These are phyloP conservation scores for Sceloporus undulatus DNA, from an alignment of 2,113 vertebrate genomes.

Conservation along the genomic window DNA sequence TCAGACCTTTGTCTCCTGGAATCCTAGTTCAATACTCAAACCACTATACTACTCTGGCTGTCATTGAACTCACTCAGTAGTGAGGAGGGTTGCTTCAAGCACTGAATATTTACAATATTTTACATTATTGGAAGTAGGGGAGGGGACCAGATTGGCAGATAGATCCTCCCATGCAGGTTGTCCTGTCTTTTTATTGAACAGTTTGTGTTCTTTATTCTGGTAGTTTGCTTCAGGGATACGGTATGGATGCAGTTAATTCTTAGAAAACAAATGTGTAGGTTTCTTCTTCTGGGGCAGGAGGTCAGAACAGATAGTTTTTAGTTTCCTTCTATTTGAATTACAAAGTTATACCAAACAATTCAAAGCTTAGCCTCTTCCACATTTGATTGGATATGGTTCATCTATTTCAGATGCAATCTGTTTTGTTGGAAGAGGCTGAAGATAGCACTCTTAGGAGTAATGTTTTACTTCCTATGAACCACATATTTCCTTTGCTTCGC, in stretches of 20 bases:
- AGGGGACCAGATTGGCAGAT: background rate
- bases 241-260: background rate
- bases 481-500: constrained; percentile 63
- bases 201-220: background rate
- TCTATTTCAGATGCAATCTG: background rate
- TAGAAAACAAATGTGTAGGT: background rate
- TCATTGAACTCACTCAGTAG: background rate
- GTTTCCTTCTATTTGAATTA: background rate
- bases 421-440: background rate
- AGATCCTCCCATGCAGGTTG: background rate
- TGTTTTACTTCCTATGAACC: constrained; percentile 63
- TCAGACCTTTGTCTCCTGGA: too few relatives aligned
- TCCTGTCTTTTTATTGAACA: background rate
- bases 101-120: background rate
- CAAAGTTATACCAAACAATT: background rate
- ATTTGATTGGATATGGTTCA: background rate
- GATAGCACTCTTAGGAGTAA: background rate
- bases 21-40: too few relatives aligned
- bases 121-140: background rate
- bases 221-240: background rate
- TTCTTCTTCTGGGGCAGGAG: background rate
- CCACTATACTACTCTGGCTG: too few relatives aligned
- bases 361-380: background rate
- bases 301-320: background rate
- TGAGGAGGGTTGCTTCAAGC: background rate